Evolutionary conservation across 2,113 vertebrate genomes (phyloP).

Genomic region (Cryptomyrus ogoouensis): DNA sequence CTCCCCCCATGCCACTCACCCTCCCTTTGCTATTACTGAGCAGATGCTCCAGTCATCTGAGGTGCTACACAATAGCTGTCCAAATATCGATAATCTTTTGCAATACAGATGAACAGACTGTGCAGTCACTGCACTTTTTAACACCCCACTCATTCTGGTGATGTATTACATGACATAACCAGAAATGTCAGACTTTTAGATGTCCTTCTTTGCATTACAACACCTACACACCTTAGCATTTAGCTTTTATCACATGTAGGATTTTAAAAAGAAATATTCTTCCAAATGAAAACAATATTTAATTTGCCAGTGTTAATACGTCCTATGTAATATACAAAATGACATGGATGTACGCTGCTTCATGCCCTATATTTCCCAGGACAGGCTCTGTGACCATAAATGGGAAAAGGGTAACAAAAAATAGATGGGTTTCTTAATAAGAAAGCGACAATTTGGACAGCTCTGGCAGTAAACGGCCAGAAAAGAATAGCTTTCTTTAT

Average conservation of each 20-base stretch:
- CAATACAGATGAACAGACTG: not conserved
- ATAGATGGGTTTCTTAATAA: not conserved
- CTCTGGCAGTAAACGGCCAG: not conserved
- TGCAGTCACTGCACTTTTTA: not conserved
- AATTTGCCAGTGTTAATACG: not conserved
- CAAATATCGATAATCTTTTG: slow-evolving; percentile 43
- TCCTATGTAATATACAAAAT: not conserved
- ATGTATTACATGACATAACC: not conserved
- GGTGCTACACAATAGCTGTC: slow-evolving; percentile 44
- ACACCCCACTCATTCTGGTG: not conserved
- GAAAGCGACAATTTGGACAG: not conserved
- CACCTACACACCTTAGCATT: not conserved
- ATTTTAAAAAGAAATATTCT: not conserved
- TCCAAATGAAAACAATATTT: not conserved
- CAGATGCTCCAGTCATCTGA: slow-evolving; percentile 46
- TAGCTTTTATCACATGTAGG: not conserved
- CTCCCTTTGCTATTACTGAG: slow-evolving; percentile 28
- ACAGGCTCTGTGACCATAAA: not conserved
- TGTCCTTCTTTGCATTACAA: not conserved
- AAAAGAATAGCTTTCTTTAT: not conserved
- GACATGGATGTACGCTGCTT: not conserved
- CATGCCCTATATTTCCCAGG: not conserved
- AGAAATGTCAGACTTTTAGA: not conserved
- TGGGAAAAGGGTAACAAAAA: not conserved
- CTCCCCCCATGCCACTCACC: not conserved